Evolutionary conservation across 2,113 vertebrate genomes (phyloP).

Genomic region (Lipotes vexillifer): DNA sequence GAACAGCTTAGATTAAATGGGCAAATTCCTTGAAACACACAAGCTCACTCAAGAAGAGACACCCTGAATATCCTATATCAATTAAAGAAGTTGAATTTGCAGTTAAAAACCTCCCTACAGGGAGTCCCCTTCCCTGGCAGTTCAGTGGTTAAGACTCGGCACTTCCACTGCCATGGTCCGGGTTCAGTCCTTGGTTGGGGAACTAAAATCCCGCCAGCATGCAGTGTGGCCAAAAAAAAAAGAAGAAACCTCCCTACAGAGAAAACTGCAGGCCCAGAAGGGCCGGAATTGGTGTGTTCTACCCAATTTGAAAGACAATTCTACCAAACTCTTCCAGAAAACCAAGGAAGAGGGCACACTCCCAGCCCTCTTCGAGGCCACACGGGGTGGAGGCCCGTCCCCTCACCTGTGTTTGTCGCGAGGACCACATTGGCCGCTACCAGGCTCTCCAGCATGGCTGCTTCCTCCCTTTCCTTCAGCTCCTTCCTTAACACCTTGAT

Average conservation of each 20-base stretch:
- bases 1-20: background rate
- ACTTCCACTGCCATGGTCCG: too few relatives aligned
- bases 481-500: slow-evolving; percentile 89
- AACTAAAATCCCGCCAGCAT: too few relatives aligned
- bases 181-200: too few relatives aligned
- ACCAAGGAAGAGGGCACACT: fast-evolving
- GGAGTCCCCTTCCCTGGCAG: too few relatives aligned
- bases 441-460: slow-evolving; percentile 87
- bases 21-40: background rate
- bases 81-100: background rate
- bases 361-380: fast-evolving
- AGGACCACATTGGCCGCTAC: slow-evolving; percentile 85
- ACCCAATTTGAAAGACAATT: background rate
- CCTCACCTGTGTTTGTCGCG: slow-evolving; percentile 92
- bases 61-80: fast-evolving
- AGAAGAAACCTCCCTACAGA: background rate
- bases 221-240: too few relatives aligned
- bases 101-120: background rate
- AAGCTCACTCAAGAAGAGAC: background rate
- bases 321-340: background rate
- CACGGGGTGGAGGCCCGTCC: fast-evolving
- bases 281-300: fast-evolving
- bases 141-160: too few relatives aligned
- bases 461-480: slow-evolving; percentile 89
- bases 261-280: background rate